Evolutionary conservation across 2,113 vertebrate genomes (phyloP).

Genomic region (Aythya baeri): DNA sequence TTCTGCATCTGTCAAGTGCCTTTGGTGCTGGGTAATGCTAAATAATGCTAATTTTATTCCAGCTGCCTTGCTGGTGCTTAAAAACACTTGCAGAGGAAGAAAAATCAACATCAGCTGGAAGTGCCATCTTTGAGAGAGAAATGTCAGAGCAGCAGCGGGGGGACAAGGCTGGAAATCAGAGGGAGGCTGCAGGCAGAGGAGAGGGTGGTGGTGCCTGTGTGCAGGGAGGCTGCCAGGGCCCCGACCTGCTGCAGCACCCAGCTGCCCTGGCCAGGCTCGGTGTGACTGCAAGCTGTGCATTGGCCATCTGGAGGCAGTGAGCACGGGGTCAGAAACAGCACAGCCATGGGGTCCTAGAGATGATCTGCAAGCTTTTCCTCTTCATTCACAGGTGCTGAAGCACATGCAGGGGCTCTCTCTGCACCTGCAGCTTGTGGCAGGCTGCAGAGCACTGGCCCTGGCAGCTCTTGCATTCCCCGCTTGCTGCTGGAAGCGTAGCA

Average conservation of each 20-base stretch:
- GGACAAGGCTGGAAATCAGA: not conserved
- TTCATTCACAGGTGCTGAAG: not conserved
- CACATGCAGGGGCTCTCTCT: not conserved
- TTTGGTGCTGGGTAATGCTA: slow-evolving; percentile 46
- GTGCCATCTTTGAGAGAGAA: slow-evolving; percentile 20
- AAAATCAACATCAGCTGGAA: slow-evolving; percentile 43
- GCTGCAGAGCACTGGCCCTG: fast-evolving
- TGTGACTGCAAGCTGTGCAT: not conserved
- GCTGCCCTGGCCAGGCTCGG: not conserved
- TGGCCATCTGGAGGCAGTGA: not conserved
- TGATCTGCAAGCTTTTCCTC: not conserved
- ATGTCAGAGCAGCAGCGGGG: not conserved
- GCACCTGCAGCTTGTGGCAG: not conserved
- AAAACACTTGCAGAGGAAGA: slow-evolving; percentile 6
- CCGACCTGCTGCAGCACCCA: not conserved
- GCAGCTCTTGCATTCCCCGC: not conserved
- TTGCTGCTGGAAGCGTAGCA: slow-evolving; percentile 52
- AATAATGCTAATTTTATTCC: slow-evolving; percentile 65
- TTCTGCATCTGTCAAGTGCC: slow-evolving; percentile 44
- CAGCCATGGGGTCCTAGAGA: fast-evolving
- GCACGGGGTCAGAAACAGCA: fast-evolving
- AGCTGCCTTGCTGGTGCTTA: slow-evolving; percentile 19
- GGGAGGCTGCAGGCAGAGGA: not conserved
- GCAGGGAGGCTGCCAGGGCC: not conserved
- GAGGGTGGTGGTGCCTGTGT: not conserved